Evolutionary conservation across 1,140 invertebrate genomes (phyloP).

Genomic region (Euura saliciscinereae): DNA sequence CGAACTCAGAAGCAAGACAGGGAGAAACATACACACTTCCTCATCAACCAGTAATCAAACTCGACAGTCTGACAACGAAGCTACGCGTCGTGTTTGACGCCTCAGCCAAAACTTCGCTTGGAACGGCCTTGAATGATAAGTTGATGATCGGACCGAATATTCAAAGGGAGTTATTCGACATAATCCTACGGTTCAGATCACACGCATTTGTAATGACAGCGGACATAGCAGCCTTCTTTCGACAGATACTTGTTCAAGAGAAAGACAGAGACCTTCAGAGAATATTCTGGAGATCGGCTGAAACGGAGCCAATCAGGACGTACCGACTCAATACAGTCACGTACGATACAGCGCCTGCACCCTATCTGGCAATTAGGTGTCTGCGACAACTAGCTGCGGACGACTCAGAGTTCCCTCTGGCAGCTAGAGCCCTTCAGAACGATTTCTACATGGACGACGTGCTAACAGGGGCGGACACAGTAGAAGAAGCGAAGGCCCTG

Average conservation of each 20-base stretch:
- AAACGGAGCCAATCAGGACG: constrained; percentile 21
- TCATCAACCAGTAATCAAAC: background rate
- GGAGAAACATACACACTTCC: background rate
- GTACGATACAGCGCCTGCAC: constrained; percentile 43
- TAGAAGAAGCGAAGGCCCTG: constrained; percentile 25
- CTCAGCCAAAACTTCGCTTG: constrained; percentile 9
- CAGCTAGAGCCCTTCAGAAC: constrained; percentile 22
- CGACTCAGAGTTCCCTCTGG: constrained; percentile 33
- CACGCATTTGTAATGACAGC: constrained; percentile 25
- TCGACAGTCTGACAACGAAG: constrained; percentile 22
- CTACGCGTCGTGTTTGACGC: constrained; percentile 27
- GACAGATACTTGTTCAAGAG: constrained; percentile 34
- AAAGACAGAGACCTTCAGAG: constrained; percentile 35
- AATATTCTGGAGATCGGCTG: constrained; percentile 39
- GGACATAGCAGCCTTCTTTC: constrained; percentile 42
- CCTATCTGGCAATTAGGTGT: constrained; percentile 39
- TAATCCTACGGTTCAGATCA: constrained; percentile 17
- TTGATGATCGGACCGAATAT: constrained; percentile 19
- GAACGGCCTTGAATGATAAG: constrained; percentile 23
- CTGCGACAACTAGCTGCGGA: constrained; percentile 41
- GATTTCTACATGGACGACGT: constrained; percentile 39
- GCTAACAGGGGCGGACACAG: constrained; percentile 28
- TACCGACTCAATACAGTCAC: constrained; percentile 47
- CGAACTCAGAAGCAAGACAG: background rate
- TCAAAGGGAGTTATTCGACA: constrained; percentile 14